Evolutionary conservation across 2,797 vertebrate genomes (phyloP), one percentile per base, ranked within the genome.

Genomic region (Ciconia nigra): DNA sequence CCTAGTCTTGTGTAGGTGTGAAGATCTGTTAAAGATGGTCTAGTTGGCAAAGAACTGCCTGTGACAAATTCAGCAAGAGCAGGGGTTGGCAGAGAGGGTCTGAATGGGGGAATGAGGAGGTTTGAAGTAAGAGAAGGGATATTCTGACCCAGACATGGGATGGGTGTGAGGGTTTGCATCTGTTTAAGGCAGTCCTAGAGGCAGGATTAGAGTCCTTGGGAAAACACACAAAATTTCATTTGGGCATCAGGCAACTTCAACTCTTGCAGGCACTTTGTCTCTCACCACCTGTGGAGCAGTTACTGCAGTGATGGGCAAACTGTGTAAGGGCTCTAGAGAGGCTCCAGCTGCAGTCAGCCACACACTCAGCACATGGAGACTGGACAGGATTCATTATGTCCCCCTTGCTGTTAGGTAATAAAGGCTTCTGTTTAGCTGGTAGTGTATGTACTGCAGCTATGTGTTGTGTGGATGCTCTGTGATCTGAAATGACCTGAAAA

Each of bases 401-500:
- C 13, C 17, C 33, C 13, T 25, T 72, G 29, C 29, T 58, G 13
- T 25, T 15, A 8, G 33, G 20, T 46, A 65, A 58, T 7, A 79
- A 81, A 89, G 22, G 7, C 21, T 69, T 93, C 77, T 69, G 4
- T 39, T 16, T 20, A 42, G 12, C 35, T 47, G 10, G 35, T 31
- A 33, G 19, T 9, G 3, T 29, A 16, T 3, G 11, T 33, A 37
- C 35, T 55, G 33, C 42, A 95, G 26, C n/a, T 84, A 8, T 22
- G 37, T 74, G 49, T 49, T 92, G 22, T 59, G 41, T 44, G 70
- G 83, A 31, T 77, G 74, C 18, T 90, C 67, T 87, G 62, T 73
- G 81, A 73, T 87, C 86, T 96, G 86, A 93, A 93, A 95, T 73
- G 25, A 96, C 86, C 78, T 80, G 35, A 28, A 83, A 93, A 96